Conservation (phyloP, 2,113 vertebrate species). For the Raphicerus campestris region DNA sequence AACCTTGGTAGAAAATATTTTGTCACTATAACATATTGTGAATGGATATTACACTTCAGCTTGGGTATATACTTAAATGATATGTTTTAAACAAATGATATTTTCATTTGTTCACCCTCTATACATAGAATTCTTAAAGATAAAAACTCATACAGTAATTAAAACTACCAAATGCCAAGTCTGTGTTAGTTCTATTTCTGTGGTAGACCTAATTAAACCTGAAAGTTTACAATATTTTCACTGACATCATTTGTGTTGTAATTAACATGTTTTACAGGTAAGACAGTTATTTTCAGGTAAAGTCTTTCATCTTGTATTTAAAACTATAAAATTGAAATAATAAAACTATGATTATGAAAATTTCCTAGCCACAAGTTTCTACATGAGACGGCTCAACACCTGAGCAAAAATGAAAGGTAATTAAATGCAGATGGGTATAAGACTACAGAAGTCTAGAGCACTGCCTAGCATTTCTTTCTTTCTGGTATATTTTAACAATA, state of each 20-base stretch:
- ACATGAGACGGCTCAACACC: constrained; percentile 33
- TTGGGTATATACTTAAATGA: constrained; percentile 40
- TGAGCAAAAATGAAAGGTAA: constrained; percentile 69
- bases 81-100: constrained; percentile 52
- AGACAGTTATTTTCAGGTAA: constrained; percentile 47
- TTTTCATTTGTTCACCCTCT: constrained; percentile 27
- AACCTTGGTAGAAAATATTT: constrained; percentile 54
- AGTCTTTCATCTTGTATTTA: constrained; percentile 61
- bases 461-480: constrained; percentile 61
- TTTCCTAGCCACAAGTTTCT: constrained; percentile 58
- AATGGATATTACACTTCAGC: constrained; percentile 46
- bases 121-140: constrained; percentile 41
- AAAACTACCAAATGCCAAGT: constrained; percentile 45
- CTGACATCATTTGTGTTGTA: constrained; percentile 71
- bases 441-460: constrained; percentile 42
- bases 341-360: constrained; percentile 68
- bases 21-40: constrained; percentile 31
- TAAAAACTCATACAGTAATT: constrained; percentile 20
- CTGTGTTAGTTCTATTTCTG: constrained; percentile 52
- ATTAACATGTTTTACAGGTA: constrained; percentile 72
- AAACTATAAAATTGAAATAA: constrained; percentile 67
- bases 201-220: constrained; percentile 69
- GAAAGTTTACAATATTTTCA: constrained; percentile 71
- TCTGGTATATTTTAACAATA: constrained; percentile 71
- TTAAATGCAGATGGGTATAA: constrained; percentile 56